Evolutionary conservation across 2,888 invertebrate genomes (phyloP), one percentile per base, ranked within the genome.

Genomic region (Trichopoda pennipes): DNA sequence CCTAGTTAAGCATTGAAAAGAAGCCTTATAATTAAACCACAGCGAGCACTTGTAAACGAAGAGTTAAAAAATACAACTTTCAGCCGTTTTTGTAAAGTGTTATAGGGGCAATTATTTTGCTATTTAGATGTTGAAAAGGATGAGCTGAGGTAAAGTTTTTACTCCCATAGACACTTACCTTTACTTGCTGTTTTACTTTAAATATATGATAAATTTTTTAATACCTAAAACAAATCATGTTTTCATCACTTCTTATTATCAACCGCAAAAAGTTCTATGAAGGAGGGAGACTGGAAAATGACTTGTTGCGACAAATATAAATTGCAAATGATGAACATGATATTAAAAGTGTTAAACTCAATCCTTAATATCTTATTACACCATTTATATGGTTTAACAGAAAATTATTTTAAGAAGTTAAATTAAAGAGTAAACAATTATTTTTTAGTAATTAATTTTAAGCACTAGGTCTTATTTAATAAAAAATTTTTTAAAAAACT

Each of bases 1-100:
- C n/a, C n/a, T n/a, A n/a, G n/a, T n/a, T 19, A 53, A 69, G 78
- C 77, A 68, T 76, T 78, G 74, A 74, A 64, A 70, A 44, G 12
- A 58, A 78, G 74, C 69, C 74, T 63, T 74, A 74, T 81, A 74
- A 81, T 81, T 81, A 78, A 81, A 78, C 70, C 58, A 58, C 73
- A 64, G 38, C 32, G 51, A 42, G 51, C 47, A 17, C 49, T 8
- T 16, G 19, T 51, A 19, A n/a, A n/a, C 35, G 68, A 12, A n/a
- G 60, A 68, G 32, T 38, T 56, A 17, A 44, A 47, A 19, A 42
- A 63, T 61, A 38, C 35, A 53, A 32, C 12, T 58, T 42, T 23
- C 58, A 16, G 58, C 21, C 32, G 44, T 61, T n/a, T n/a, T n/a
- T 42, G 12, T 35, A 16, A 70, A 72, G 70, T 78, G 70, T 78